Evolutionary conservation across 2,888 invertebrate species (phyloP), one percentile per base, ranked within the genome.

Genomic region (Pammene aurita): DNA sequence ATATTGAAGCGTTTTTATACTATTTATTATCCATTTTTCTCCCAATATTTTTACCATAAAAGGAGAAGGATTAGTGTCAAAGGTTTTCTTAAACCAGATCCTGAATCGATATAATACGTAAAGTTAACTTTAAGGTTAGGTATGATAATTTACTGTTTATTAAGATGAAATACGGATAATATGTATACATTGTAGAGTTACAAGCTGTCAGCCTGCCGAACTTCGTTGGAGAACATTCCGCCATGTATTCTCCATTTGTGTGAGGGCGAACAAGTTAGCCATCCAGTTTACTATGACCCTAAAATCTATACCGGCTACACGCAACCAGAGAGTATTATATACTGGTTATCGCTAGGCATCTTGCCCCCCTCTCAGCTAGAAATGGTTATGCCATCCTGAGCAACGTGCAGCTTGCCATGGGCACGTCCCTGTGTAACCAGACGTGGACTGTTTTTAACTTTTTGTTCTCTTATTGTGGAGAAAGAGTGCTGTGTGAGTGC

Each of bases 121-220:
- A 26, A 26, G 26, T 26, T 26, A 26, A 26, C 26, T 26, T 26
- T 26, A 26, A 26, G 26, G 26, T 26, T 26, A 26, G 4, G 26
- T 26, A 26, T 26, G 26, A 26, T 26, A 26, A 26, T 26, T 26
- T 26, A 4, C 26, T 26, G 26, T 4, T 42, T n/a, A 9, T 18
- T 13, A 57, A 34, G 58, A 34, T 58, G 18, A 10, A 61, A 14
- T 41, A 50, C 60, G 0, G 13, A 9, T n/a, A n/a, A 18, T 62
- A 50, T 13, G 14, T 48, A 18, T 16, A 48, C 14, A 11, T 13
- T 50, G 16, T 50, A 16, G 48, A 16, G 18, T 38, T 38, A 41
- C 61, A 38, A 50, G 61, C 61, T 55, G 54, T 60, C 66, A 13
- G 46, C 10, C 46, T 50, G 67, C 56, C 48, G 48, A 67, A 67